Evolutionary conservation across 2,888 invertebrate species (phyloP), one percentile per base, ranked within the genome.

Genomic region (Monochamus alternatus): DNA sequence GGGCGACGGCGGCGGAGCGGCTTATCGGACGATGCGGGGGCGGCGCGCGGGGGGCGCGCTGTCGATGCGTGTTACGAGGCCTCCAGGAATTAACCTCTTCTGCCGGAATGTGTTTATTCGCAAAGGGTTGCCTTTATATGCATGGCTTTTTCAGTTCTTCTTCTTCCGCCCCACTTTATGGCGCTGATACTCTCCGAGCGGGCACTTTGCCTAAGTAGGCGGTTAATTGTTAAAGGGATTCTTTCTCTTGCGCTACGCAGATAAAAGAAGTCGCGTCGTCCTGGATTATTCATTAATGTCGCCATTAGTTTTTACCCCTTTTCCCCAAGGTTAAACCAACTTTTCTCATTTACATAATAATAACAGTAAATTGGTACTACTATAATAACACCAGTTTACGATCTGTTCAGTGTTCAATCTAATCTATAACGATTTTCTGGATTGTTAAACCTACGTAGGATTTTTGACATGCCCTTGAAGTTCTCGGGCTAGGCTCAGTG

Each of bases 1-100:
- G 85, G 86, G 86, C 86, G 86, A 86, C 86, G 87, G 86, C 86
- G 88, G 87, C 86, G 87, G 89, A 89, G 89, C 89, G 89, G 89
- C 89, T 89, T 89, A 89, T 89, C 89, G 89, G 89, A 88, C 89
- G 88, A 83, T 81, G 76, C 76, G 74, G 78, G 73, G 64, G 76
- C 44, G 60, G 59, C 64, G 63, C 55, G 60, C 64, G 75, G 44
- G 58, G 69, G 66, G 64, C 43, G 71, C 73, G 77, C 80, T 80
- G 77, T 81, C 78, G 80, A 81, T 81, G 81, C 78, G 76, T 80
- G 80, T 79, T 79, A 79, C 75, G 79, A 79, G 76, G 76, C 80
- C 76, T 80, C 75, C 77, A 78, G 79, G 77, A 78, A 74, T 79
- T 75, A 81, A 76, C 78, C 78, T 77, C 79, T 75, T 75, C 74